These are phyloP conservation scores for Drosophila putrida DNA, from an alignment of 2,888 invertebrate genomes.

Conservation along the genomic window DNA sequence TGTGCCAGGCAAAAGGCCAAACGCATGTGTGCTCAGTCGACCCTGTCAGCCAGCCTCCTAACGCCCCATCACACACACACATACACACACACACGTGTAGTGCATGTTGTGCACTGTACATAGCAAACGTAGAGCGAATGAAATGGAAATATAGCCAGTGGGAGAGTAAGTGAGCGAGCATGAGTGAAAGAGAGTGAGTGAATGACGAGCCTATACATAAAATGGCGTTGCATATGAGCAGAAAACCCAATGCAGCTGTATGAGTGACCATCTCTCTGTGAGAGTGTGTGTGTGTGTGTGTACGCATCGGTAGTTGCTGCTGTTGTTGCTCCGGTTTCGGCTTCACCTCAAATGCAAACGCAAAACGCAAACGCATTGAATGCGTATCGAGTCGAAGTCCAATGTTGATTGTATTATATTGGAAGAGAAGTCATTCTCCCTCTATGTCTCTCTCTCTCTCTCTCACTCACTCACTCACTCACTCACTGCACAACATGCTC, in stretches of 20 bases:
- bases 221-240: constrained; percentile 66
- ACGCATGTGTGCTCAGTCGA: constrained; percentile 64
- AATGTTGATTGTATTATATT: constrained; percentile 81
- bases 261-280: constrained; percentile 35
- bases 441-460: constrained; percentile 13
- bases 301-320: constrained; percentile 9
- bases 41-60: constrained; percentile 44
- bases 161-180: constrained; percentile 10
- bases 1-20: constrained; percentile 80
- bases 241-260: constrained; percentile 51
- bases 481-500: constrained; percentile 38
- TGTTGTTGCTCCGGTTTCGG: constrained; percentile 31
- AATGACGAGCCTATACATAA: constrained; percentile 73
- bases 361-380: constrained; percentile 75
- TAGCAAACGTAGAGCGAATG: constrained; percentile 37
- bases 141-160: constrained; percentile 29
- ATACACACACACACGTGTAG: background rate
- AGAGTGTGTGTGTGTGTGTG: constrained; percentile 20
- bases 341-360: constrained; percentile 62
- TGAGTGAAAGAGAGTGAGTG: constrained; percentile 44
- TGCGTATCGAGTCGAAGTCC: constrained; percentile 75
- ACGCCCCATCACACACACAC: constrained; percentile 3
- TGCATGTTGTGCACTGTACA: constrained; percentile 49
- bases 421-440: constrained; percentile 39
- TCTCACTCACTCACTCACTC: background rate